phyloP scores from a whole-genome alignment of 2,797 vertebrate species.

The Neosilurus hyrtlii region DNA sequence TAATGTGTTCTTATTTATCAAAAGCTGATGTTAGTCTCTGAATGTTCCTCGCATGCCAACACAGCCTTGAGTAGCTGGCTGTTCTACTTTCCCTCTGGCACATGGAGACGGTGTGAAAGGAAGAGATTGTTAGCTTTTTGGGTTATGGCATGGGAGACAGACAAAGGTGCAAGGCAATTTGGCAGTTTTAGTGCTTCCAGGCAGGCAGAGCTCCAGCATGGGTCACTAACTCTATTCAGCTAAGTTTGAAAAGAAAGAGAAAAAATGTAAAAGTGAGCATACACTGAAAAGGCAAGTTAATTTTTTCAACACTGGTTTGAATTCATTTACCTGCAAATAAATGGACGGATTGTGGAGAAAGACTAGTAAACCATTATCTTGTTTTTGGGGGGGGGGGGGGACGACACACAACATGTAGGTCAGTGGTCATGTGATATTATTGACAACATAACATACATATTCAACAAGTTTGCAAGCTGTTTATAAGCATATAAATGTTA shows the following conservation, averaged over 20 bases:
- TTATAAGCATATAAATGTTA: not conserved
- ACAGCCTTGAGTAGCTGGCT: slow-evolving; percentile 30
- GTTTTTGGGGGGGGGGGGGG: too few species aligned
- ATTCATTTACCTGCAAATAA: slow-evolving; percentile 7
- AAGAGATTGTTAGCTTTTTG: slow-evolving; percentile 53
- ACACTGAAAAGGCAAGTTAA: not conserved
- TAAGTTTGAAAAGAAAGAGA: slow-evolving; percentile 35
- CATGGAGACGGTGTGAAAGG: slow-evolving; percentile 41
- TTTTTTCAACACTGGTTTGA: slow-evolving; percentile 17
- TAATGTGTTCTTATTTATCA: slow-evolving; percentile 19
- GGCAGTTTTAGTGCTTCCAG: slow-evolving; percentile 32
- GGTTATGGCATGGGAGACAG: slow-evolving; percentile 43
- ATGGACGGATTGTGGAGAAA: slow-evolving; percentile 6
- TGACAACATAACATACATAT: not conserved
- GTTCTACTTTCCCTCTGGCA: slow-evolving; percentile 38
- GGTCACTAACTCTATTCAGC: slow-evolving; percentile 42
- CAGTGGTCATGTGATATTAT: not conserved
- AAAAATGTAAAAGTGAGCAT: slow-evolving; percentile 4
- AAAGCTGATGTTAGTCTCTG: slow-evolving; percentile 23
- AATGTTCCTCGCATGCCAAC: slow-evolving; percentile 29
- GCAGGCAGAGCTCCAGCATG: slow-evolving; percentile 23
- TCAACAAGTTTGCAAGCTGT: not conserved
- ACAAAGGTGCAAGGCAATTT: slow-evolving; percentile 53
- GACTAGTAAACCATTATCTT: slow-evolving; percentile 6
- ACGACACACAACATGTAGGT: too few species aligned